Evolutionary conservation across 1,140 invertebrate species (phyloP).

Genomic region (Gyrodactylus bullatarudis): DNA sequence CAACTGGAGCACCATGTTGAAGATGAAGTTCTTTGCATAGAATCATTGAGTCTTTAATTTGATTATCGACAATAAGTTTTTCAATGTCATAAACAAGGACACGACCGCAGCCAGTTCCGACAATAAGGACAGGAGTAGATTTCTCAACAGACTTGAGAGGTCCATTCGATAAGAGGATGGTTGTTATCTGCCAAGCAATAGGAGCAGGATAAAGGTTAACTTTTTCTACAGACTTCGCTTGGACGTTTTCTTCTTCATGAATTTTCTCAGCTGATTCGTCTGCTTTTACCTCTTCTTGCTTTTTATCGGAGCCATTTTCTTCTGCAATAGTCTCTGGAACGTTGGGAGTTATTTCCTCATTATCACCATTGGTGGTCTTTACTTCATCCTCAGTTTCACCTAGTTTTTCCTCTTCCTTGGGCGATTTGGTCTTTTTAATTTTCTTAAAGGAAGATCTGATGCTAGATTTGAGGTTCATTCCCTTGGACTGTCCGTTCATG

Average conservation of each 20-base stretch:
- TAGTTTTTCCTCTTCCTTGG: neutral
- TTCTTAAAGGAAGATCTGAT: neutral
- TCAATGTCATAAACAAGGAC: neutral
- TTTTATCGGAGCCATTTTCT: too few species aligned
- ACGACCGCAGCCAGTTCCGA: neutral
- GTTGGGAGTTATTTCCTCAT: neutral
- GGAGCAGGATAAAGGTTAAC: neutral
- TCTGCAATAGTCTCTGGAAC: neutral
- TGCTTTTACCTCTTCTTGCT: too few species aligned
- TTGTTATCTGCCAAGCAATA: neutral
- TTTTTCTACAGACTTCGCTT: neutral
- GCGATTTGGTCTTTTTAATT: neutral
- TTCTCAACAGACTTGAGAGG: neutral
- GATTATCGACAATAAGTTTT: neutral
- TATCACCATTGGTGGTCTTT: neutral
- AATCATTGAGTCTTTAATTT: neutral
- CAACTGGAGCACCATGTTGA: neutral
- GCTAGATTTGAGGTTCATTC: neutral
- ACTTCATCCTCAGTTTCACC: neutral
- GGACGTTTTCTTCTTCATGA: neutral
- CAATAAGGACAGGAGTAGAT: neutral
- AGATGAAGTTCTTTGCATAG: neutral
- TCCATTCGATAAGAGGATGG: neutral
- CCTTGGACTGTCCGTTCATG: neutral
- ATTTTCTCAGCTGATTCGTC: neutral